Evolutionary conservation across 1,140 invertebrate species (phyloP).

Genomic region (Lethrus apterus): DNA sequence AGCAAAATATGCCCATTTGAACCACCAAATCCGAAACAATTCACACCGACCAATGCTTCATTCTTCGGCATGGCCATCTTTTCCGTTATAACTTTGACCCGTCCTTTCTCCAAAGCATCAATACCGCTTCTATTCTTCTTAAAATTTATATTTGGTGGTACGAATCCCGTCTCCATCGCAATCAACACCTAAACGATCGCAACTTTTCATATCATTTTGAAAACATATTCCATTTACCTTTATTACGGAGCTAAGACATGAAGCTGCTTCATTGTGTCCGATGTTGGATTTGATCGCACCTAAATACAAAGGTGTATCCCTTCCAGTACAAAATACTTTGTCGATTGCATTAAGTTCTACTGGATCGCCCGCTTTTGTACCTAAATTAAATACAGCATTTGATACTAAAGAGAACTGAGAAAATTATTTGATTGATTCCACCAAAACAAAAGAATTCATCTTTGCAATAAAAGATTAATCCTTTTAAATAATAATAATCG

Average conservation of each 20-base stretch:
- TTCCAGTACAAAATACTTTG: constrained; percentile 65
- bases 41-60: constrained; percentile 48
- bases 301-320: constrained; percentile 63
- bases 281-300: constrained; percentile 92
- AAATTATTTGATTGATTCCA: no score
- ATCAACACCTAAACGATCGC: constrained; percentile 37
- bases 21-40: constrained; percentile 59
- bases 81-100: constrained; percentile 62
- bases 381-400: no score
- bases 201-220: no score
- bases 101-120: constrained; percentile 59
- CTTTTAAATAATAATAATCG: no score
- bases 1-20: constrained; percentile 62
- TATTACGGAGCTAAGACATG: constrained; percentile 74
- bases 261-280: constrained; percentile 86
- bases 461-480: no score
- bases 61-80: constrained; percentile 53
- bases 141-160: constrained; percentile 78
- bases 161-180: constrained; percentile 62
- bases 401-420: no score
- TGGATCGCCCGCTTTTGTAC: constrained; percentile 71
- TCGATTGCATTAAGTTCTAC: constrained; percentile 85
- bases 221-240: no score
- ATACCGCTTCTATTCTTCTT: constrained; percentile 64
- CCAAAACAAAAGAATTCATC: no score